Base-by-base conservation (phyloP, 2,113 vertebrate species). In the Actinemys pallida region DNA sequence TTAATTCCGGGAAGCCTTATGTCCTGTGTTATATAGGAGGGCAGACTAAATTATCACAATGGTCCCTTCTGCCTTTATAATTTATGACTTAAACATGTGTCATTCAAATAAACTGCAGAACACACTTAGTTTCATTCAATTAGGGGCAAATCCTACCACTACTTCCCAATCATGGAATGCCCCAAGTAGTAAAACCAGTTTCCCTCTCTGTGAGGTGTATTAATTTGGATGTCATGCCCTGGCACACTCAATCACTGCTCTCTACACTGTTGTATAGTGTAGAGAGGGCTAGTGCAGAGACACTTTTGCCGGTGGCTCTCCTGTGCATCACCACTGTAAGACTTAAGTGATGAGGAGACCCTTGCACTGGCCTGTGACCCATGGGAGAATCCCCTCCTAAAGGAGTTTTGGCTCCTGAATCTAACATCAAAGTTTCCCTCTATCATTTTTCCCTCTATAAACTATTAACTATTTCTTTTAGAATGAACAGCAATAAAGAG, bases 181-280 rank as follows among this genome's bases (percentile, higher is more conserved):
- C 42, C 29, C 14, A 3, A 88, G 76, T 22, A 83, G 3, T 27
- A 78, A 19, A 1, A 42, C 10, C n/a, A 6, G 25, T 0, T 35
- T 25, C 62, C 59, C 54, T 49, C 4, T 42, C 10, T 6, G 10
- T 0, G 0, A 10, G 25, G 24, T 7, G 11, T 8, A 1, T 4
- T 35, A 78, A 54, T n/a, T 72, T 31, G 50, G 56, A 59, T 53
- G 17, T 7, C 24, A 10, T 0, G 1, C 1, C 39, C 72, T 42
- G 39, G 72, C 72, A 22, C 12, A 12, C 39, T 39, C 39, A 75
- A 12, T 75, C 72, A 42, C 72, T 8, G 69, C 29, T 80, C 6
- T 5, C 56, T 53, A 57, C 59, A 5, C 20, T 53, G 5, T 3
- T 27, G 25, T 56, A 65, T 56, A 35, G 1, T 27, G 25, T 56